phyloP scores from a whole-genome alignment of 2,888 invertebrate genomes.

The Mesopsocus fuscifrons region DNA sequence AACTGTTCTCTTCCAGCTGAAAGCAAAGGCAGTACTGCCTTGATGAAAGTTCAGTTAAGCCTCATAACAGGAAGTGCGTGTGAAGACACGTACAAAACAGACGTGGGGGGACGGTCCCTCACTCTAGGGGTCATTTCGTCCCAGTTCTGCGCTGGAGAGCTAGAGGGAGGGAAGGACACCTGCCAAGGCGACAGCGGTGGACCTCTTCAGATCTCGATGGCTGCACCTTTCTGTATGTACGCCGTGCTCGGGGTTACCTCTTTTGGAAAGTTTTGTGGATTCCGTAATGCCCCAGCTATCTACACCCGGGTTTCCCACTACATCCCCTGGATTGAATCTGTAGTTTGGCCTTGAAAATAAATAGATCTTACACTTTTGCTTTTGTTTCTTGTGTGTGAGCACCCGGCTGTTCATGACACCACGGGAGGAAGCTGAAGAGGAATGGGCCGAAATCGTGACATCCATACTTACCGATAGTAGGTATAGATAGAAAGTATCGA shows the following conservation, averaged over 20 bases:
- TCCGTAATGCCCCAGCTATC: conserved; percentile 16
- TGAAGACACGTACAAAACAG: background rate
- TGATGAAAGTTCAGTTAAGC: background rate
- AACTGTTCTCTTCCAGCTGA: no score
- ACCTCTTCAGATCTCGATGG: conserved; percentile 15
- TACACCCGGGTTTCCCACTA: conserved; percentile 18
- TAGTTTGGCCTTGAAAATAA: conserved; percentile 18
- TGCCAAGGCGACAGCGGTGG: conserved; percentile 19
- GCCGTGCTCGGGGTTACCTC: conserved; percentile 17
- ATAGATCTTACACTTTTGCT: no score
- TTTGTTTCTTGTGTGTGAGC: no score
- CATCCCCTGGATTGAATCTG: conserved; percentile 18
- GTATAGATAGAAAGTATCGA: no score
- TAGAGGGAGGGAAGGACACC: conserved; percentile 18
- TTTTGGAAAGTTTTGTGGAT: conserved; percentile 17
- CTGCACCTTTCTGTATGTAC: conserved; percentile 17
- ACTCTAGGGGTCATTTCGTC: background rate
- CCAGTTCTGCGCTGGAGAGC: conserved; percentile 17
- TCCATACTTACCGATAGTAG: no score
- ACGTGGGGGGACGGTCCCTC: background rate
- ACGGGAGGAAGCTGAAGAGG: no score
- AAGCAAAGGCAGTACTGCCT: background rate
- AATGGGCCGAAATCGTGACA: no score
- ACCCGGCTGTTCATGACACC: no score
- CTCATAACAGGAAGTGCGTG: background rate